Evolutionary conservation across 2,888 invertebrate species (phyloP), one percentile per base, ranked within the genome.

Genomic region (Drosophila rellima): DNA sequence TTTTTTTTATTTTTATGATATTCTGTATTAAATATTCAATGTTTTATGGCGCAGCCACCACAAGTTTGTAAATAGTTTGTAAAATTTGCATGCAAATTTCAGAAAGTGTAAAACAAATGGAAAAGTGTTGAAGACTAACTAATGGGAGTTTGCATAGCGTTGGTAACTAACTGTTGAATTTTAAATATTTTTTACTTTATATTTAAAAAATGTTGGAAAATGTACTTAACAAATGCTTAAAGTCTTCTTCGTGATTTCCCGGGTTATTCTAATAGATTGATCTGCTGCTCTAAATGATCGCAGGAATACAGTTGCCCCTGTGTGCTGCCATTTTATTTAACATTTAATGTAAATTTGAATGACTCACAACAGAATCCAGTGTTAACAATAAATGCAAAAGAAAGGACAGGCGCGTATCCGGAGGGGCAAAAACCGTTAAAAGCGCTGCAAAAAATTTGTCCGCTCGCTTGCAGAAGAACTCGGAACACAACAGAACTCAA

Each of bases 311-410:
- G 59, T 60, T 70, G 47, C 63, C 61, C 62, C 52, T 54, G 40
- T 23, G 10, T 39, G 51, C 35, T 70, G 51, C 37, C 54, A 51
- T 64, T 63, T 61, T 15, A 42, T 50, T 70, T 35, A 17, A 31
- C 61, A 18, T 44, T 62, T 70, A 77, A 87, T 78, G 74, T 63
- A 66, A 39, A 78, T 80, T 87, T 86, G 60, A 87, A 59, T 70
- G 79, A 70, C 75, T 69, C 52, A 31, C 51, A 72, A 54, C 44
- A 23, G 50, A 68, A 67, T 66, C 52, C 82, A 67, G 64, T 80
- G 57, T 65, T 57, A 59, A 45, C 31, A 37, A 35, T 37, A 45
- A 31, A 18, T 35, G 5, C 23, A 26, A 67, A 47, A 42, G n/a
- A 15, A 31, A 39, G 33, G 6, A 39, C 15, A 26, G 42, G 39